phyloP scores from a whole-genome alignment of 2,797 vertebrate genomes.

The Rhadinocentrus ornatus region DNA sequence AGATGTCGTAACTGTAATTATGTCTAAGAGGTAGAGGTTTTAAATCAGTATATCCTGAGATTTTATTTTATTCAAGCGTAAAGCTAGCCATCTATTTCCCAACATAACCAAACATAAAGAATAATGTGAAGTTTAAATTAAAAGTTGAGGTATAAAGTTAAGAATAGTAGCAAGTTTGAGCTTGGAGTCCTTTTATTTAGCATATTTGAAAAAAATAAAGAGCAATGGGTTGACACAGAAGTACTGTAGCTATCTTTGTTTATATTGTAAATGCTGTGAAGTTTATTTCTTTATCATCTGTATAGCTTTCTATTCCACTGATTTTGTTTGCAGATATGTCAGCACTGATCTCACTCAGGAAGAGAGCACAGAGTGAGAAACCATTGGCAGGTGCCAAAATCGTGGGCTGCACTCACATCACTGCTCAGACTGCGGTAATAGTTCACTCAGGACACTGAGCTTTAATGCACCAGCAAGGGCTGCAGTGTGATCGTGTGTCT shows the following conservation, averaged over 20 bases:
- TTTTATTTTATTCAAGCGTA: not conserved
- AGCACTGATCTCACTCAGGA: conserved; percentile 94
- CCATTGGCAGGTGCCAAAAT: conserved; percentile 95
- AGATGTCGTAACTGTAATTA: not conserved
- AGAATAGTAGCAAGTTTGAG: too few species aligned
- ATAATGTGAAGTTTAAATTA: not conserved
- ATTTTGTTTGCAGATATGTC: conserved; percentile 86
- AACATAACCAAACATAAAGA: not conserved
- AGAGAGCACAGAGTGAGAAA: conserved; percentile 96
- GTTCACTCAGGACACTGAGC: conserved; percentile 28
- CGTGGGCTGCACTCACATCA: conserved; percentile 96
- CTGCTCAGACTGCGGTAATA: conserved; percentile 96
- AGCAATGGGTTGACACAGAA: not conserved
- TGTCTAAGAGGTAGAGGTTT: not conserved
- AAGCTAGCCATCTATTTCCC: not conserved
- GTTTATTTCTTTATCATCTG: not conserved
- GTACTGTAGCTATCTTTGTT: not conserved
- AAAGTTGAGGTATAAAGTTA: too few species aligned
- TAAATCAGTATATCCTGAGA: not conserved
- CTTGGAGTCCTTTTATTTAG: too few species aligned
- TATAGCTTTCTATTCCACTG: conserved; percentile 10
- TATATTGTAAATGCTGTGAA: not conserved
- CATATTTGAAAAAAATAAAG: not conserved
- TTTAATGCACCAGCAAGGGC: not conserved
- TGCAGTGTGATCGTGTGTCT: conserved; percentile 14